Evolutionary conservation across 2,113 vertebrate species (phyloP).

Genomic region (Ptyas mucosa): DNA sequence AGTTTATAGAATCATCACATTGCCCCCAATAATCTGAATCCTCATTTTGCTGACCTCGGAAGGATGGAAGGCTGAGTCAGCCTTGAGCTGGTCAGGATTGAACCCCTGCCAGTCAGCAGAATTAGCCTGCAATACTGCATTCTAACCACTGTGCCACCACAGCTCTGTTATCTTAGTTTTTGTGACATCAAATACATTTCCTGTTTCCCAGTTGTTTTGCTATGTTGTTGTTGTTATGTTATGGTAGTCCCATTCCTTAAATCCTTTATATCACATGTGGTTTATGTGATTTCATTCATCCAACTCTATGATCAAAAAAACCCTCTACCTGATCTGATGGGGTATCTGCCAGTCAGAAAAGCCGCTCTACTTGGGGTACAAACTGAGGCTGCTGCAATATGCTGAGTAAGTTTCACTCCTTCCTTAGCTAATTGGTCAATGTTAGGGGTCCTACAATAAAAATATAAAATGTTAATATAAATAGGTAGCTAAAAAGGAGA

Average conservation of each 20-base stretch:
- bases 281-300: background rate
- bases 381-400: conserved; percentile 75
- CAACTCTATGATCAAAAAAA: background rate
- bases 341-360: conserved; percentile 82
- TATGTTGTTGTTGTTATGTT: background rate
- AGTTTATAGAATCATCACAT: no score
- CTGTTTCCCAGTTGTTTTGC: background rate
- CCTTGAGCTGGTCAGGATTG: background rate
- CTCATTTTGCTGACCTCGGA: background rate
- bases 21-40: background rate
- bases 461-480: conserved; percentile 3
- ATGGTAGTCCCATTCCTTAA: background rate
- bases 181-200: background rate
- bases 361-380: conserved; percentile 82
- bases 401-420: conserved; percentile 82
- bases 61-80: background rate
- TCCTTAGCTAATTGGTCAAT: conserved; percentile 77
- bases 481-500: background rate
- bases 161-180: background rate
- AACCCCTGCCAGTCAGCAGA: background rate
- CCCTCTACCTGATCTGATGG: conserved; percentile 76
- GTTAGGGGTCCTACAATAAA: conserved; percentile 73
- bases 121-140: background rate
- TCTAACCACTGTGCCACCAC: background rate
- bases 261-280: background rate